Percentiles rank a stretch among this genome's conserved stretches.
Conservation (phyloP, 2,888 invertebrate genomes). For the Polydrusus pterygomalis region DNA sequence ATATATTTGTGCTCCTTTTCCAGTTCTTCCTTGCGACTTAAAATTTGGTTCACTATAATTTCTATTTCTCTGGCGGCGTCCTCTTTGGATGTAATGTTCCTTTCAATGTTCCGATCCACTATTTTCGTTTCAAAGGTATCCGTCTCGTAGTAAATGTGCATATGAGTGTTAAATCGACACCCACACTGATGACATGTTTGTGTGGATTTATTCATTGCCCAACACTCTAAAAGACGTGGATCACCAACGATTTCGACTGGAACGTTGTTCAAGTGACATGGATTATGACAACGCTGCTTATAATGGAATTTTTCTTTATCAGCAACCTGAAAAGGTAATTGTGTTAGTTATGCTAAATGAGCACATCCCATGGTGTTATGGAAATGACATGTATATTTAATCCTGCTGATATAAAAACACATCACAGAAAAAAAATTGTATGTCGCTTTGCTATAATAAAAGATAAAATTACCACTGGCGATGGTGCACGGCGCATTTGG, state of each 20-base stretch:
- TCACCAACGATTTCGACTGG: constrained; percentile 65
- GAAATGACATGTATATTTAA: no score
- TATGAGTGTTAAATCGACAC: constrained; percentile 65
- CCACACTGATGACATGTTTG: constrained; percentile 61
- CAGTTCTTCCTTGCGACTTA: constrained; percentile 56
- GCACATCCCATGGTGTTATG: no score
- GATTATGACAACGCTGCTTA: constrained; percentile 66
- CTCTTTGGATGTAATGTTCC: constrained; percentile 61
- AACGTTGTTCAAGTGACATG: constrained; percentile 65
- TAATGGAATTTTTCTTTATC: constrained; percentile 64
- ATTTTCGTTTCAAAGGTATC: constrained; percentile 61
- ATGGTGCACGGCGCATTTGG: no score
- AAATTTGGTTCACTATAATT: constrained; percentile 59
- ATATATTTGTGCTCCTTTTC: constrained; percentile 64
- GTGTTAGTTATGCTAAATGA: no score
- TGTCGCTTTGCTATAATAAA: no score
- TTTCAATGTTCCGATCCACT: constrained; percentile 61
- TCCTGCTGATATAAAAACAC: no score
- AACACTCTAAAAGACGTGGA: constrained; percentile 63
- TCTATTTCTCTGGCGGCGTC: constrained; percentile 57
- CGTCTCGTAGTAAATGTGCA: constrained; percentile 68
- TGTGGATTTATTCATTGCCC: constrained; percentile 60
- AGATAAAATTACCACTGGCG: no score
- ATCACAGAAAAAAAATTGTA: no score
- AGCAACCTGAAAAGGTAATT: constrained; percentile 28